A percentile compares a stretch with the other conserved stretches of the same genome.
These are phyloP conservation scores for Antechinus stuartii DNA, from an alignment of 2,113 vertebrate species.

Conservation along the genomic window DNA sequence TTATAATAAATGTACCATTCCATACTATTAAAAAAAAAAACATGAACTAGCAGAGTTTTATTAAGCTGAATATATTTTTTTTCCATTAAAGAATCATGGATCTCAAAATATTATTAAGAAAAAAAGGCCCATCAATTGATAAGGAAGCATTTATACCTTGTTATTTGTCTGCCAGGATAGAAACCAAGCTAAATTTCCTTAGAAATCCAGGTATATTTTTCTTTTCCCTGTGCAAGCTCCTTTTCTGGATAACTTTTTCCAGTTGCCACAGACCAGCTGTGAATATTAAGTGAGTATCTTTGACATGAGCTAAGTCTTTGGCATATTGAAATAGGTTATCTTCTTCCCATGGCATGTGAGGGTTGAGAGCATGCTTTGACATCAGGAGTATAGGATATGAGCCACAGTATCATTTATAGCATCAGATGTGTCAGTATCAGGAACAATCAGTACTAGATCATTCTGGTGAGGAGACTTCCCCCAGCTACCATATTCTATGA, in stretches of 20 bases:
- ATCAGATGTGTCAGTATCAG: constrained; percentile 84
- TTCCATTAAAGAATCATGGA: constrained; percentile 17
- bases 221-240: constrained; percentile 52
- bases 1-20: background rate
- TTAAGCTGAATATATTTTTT: background rate
- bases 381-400: constrained; percentile 85
- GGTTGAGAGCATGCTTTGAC: constrained; percentile 85
- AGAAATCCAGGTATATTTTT: constrained; percentile 70
- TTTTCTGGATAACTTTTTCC: constrained; percentile 77
- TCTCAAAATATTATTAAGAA: constrained; percentile 53
- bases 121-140: constrained; percentile 45
- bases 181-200: constrained; percentile 68
- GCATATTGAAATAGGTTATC: constrained; percentile 88
- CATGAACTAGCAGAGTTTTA: background rate
- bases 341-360: constrained; percentile 85
- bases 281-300: constrained; percentile 85
- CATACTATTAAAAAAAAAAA: background rate
- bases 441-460: constrained; percentile 83
- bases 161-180: constrained; percentile 42
- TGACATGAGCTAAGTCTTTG: constrained; percentile 87
- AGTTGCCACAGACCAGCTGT: constrained; percentile 81
- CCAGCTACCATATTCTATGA: constrained; percentile 74
- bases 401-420: constrained; percentile 82
- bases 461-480: constrained; percentile 83
- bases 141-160: constrained; percentile 19